Evolutionary conservation across 1,140 invertebrate species (phyloP).

Genomic region (Temnothorax curvispinosus): DNA sequence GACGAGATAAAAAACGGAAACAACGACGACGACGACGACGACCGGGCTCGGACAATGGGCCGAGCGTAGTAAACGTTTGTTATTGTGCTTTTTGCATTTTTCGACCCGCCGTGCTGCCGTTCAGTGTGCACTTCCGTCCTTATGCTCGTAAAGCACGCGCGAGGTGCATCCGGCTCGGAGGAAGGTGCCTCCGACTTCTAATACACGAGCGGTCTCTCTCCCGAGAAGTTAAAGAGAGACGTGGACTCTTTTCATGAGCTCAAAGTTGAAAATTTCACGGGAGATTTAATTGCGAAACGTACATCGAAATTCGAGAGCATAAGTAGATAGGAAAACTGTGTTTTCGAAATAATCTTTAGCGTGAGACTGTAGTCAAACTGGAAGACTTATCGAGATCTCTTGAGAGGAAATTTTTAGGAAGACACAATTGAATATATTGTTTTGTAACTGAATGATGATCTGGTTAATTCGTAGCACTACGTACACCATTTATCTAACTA

Average conservation of each 20-base stretch:
- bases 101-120: not conserved
- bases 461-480: not conserved
- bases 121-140: not conserved
- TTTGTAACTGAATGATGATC: not conserved
- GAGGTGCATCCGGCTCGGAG: not conserved
- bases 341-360: not conserved
- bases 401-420: not conserved
- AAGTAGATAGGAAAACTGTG: not conserved
- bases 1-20: not conserved
- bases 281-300: not conserved
- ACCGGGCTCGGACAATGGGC: slow-evolving; percentile 4
- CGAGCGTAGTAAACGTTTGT: slow-evolving; percentile 17
- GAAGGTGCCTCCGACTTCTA: not conserved
- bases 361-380: not conserved
- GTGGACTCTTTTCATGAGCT: not conserved
- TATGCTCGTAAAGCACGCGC: not conserved
- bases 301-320: not conserved
- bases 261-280: not conserved
- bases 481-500: not conserved
- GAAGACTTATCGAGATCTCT: not conserved
- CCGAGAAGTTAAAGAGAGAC: not conserved
- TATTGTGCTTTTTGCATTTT: slow-evolving; percentile 14
- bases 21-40: too few relatives aligned
- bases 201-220: not conserved
- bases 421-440: not conserved